phyloP scores from a whole-genome alignment of 1,140 invertebrate species.

The Drosophila melanica region DNA sequence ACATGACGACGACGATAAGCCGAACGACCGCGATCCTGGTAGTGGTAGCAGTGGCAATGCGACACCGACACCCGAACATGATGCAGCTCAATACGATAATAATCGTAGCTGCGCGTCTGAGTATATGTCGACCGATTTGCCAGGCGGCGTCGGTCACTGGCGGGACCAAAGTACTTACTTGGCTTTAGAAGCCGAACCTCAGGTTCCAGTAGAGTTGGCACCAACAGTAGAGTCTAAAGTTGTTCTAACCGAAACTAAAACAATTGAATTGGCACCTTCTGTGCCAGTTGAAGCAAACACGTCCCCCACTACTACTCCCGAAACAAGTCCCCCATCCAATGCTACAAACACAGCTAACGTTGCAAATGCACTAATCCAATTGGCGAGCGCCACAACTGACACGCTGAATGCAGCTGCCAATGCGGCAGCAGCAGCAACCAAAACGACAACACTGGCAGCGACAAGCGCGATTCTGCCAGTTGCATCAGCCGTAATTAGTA shows the following conservation, averaged over 20 bases:
- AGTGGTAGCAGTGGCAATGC: constrained; percentile 86
- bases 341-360: constrained; percentile 68
- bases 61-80: constrained; percentile 84
- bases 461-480: constrained; percentile 63
- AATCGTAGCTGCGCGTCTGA: constrained; percentile 86
- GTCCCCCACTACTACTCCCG: constrained; percentile 31
- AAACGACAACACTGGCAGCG: constrained; percentile 68
- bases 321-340: constrained; percentile 53
- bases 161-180: constrained; percentile 92
- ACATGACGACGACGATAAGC: constrained; percentile 84
- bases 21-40: constrained; percentile 87
- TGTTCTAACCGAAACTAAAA: constrained; percentile 69
- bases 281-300: constrained; percentile 29
- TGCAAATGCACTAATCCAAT: constrained; percentile 82
- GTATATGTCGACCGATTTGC: constrained; percentile 89
- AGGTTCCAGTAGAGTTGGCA: constrained; percentile 56
- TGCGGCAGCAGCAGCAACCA: constrained; percentile 69
- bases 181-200: constrained; percentile 78
- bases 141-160: constrained; percentile 92
- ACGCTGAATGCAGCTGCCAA: constrained; percentile 69
- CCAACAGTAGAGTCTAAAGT: constrained; percentile 38
- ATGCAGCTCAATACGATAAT: constrained; percentile 76
- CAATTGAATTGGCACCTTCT: constrained; percentile 30
- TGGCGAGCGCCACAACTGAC: constrained; percentile 82
- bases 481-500: constrained; percentile 61